Evolutionary conservation across 2,888 invertebrate species (phyloP).

Genomic region (Gymnosoma rotundatum): DNA sequence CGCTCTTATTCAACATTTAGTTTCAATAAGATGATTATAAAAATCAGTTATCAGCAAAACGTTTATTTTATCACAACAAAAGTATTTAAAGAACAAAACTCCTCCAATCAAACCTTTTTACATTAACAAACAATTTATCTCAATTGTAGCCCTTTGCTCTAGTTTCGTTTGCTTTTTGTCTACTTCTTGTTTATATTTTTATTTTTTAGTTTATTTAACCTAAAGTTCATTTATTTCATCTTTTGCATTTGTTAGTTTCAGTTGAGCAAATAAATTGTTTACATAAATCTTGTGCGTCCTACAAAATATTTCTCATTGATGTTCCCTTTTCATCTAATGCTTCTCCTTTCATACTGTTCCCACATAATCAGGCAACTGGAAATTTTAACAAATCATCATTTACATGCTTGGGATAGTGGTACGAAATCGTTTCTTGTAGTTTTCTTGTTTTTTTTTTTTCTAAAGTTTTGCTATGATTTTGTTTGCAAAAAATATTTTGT

Average conservation of each 20-base stretch:
- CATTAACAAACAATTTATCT: slow-evolving; percentile 51
- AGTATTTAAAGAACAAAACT: background rate
- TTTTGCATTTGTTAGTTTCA: slow-evolving; percentile 56
- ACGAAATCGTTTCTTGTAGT: background rate
- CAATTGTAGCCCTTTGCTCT: slow-evolving; percentile 45
- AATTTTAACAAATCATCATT: slow-evolving; percentile 67
- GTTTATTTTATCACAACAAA: background rate
- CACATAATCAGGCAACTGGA: slow-evolving; percentile 66
- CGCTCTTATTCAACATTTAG: background rate
- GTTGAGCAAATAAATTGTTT: slow-evolving; percentile 65
- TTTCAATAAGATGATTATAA: background rate
- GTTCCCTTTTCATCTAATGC: slow-evolving; percentile 20
- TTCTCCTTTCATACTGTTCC: background rate
- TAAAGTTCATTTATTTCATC: slow-evolving; percentile 64
- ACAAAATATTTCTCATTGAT: slow-evolving; percentile 59
- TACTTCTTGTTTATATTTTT: background rate
- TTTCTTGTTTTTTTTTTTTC: background rate
- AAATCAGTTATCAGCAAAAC: background rate
- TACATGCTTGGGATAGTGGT: slow-evolving; percentile 21
- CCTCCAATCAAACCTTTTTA: slow-evolving; percentile 11
- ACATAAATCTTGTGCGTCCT: slow-evolving; percentile 62
- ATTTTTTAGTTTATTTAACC: slow-evolving; percentile 56
- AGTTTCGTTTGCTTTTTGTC: background rate
- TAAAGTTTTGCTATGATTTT: slow-evolving; percentile 30
- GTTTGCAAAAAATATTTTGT: slow-evolving; percentile 50